phyloP scores from a whole-genome alignment of 2,888 invertebrate genomes.

The Coenonympha arcania region DNA sequence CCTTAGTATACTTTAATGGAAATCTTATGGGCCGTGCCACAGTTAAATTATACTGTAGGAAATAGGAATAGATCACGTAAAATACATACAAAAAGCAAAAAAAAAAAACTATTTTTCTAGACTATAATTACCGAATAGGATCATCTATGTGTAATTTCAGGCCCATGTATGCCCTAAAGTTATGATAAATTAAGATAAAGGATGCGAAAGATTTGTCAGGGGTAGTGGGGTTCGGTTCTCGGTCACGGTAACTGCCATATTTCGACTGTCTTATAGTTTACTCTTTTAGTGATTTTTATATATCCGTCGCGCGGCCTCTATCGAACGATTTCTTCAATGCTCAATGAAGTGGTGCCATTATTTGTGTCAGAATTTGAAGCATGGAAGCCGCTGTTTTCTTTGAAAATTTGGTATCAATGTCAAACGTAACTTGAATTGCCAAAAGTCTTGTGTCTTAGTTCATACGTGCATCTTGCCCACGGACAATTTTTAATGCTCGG shows the following conservation, averaged over 20 bases:
- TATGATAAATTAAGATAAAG: constrained; percentile 4
- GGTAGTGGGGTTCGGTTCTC: constrained; percentile 13
- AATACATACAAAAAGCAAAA: constrained; percentile 17
- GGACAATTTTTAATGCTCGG: too few relatives aligned
- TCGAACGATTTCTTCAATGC: not conserved
- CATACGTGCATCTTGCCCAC: too few relatives aligned
- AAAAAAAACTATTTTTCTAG: constrained; percentile 28
- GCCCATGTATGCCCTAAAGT: constrained; percentile 12
- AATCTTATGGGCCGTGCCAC: not conserved
- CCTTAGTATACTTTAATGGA: not conserved
- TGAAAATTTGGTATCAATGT: too few relatives aligned
- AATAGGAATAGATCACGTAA: constrained; percentile 8
- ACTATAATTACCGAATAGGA: constrained; percentile 17
- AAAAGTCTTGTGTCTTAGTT: too few relatives aligned
- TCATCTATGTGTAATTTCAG: constrained; percentile 6
- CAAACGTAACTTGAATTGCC: too few relatives aligned
- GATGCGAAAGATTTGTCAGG: not conserved
- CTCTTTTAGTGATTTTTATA: constrained; percentile 27
- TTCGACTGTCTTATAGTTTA: constrained; percentile 41
- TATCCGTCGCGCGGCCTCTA: constrained; percentile 8
- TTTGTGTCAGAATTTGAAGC: too few relatives aligned
- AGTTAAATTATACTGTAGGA: not conserved
- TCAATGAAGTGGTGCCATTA: not conserved
- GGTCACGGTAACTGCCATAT: constrained; percentile 44
- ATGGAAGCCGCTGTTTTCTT: too few relatives aligned